These are phyloP conservation scores for Cactoblastis cactorum DNA, from an alignment of 2,888 invertebrate genomes.

Conservation along the genomic window DNA sequence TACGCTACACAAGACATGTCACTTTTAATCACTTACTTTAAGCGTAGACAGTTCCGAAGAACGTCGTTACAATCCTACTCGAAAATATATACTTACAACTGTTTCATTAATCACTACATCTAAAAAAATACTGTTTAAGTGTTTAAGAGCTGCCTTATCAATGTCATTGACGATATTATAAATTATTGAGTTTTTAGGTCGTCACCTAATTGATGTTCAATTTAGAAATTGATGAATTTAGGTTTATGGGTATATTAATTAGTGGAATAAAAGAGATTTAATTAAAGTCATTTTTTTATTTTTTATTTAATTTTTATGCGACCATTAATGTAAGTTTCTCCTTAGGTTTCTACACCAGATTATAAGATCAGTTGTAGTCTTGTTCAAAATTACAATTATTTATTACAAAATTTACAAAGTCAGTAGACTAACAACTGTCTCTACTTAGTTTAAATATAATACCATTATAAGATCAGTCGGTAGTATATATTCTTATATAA, in stretches of 20 bases:
- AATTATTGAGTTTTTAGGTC: background rate
- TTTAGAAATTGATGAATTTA: too few relatives aligned
- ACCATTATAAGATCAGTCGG: too few relatives aligned
- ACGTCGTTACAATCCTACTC: background rate
- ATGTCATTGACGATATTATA: too few relatives aligned
- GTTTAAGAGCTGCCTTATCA: background rate
- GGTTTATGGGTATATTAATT: background rate
- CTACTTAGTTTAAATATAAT: too few relatives aligned
- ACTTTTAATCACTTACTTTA: background rate
- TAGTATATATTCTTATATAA: background rate
- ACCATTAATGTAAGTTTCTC: background rate
- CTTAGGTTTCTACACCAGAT: too few relatives aligned
- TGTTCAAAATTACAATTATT: too few relatives aligned
- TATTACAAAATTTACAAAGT: too few relatives aligned
- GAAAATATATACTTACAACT: background rate
- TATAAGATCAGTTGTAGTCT: background rate
- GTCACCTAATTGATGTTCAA: background rate
- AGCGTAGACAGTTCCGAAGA: background rate
- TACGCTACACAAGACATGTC: background rate
- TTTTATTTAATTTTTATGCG: background rate
- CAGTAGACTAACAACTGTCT: too few relatives aligned
- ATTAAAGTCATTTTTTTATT: too few relatives aligned
- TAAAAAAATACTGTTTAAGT: background rate
- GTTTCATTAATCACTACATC: too few relatives aligned
- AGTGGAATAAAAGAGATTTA: too few relatives aligned